A percentile compares a stretch with the other conserved stretches of the same genome.
Evolutionary conservation across 2,113 vertebrate species (phyloP).

Genomic region (Mionectes macconnelli): DNA sequence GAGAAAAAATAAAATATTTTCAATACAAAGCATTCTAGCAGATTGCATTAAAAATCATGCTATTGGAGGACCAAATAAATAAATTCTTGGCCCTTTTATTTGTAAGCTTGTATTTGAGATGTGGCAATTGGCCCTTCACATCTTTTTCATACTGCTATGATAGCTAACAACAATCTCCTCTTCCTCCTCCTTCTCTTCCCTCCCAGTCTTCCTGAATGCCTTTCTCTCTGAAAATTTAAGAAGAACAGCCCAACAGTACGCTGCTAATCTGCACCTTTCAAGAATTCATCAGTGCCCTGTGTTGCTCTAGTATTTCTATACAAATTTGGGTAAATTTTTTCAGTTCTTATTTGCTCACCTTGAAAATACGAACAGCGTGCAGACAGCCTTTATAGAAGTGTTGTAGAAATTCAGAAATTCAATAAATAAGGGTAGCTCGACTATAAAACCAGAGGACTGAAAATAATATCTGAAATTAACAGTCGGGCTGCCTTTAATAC

Average conservation of each 20-base stretch:
- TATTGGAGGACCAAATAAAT: not conserved
- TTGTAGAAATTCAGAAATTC: not conserved
- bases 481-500: not conserved
- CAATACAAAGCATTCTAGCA: accelerated
- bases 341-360: not conserved
- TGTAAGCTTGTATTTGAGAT: not conserved
- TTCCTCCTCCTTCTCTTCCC: accelerated
- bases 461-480: not conserved
- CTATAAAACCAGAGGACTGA: not conserved
- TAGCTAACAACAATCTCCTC: not conserved
- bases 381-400: not conserved
- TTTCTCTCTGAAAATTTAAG: not conserved
- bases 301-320: not conserved
- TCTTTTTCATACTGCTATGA: not conserved
- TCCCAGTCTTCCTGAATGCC: accelerated
- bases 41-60: not conserved
- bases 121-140: not conserved
- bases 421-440: not conserved
- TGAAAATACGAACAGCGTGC: not conserved
- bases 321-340: not conserved
- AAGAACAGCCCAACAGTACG: not conserved
- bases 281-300: not conserved
- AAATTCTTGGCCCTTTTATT: not conserved
- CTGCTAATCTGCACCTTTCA: not conserved
- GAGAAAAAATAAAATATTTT: not conserved